Evolutionary conservation across 2,888 invertebrate genomes (phyloP).

Genomic region (Tipula unca): DNA sequence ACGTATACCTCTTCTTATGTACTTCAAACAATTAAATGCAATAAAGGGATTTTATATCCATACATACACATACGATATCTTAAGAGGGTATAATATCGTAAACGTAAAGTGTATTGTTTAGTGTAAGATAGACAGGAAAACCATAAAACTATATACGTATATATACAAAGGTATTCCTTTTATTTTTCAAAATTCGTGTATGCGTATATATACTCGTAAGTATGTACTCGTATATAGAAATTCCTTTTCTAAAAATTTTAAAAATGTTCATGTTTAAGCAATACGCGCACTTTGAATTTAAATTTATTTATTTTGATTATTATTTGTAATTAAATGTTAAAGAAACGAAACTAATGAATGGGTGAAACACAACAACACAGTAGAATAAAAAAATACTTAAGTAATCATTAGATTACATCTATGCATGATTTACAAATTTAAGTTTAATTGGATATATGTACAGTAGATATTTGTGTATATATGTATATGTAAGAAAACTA

Average conservation of each 20-base stretch:
- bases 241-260: background rate
- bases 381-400: background rate
- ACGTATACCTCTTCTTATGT: background rate
- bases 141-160: background rate
- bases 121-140: background rate
- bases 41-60: background rate
- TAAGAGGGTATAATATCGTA: background rate
- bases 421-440: constrained; percentile 4
- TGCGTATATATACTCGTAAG: too few species aligned
- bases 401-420: background rate
- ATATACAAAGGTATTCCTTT: background rate
- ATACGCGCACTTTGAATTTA: background rate
- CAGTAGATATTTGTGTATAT: background rate
- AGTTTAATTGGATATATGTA: background rate
- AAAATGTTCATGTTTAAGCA: background rate
- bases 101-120: background rate
- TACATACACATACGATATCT: background rate
- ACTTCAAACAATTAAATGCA: background rate
- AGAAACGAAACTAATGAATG: background rate
- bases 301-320: background rate
- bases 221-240: too few species aligned
- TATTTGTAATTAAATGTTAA: background rate
- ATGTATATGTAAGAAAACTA: background rate
- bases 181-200: too few species aligned
- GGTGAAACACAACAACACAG: background rate